phyloP scores from a whole-genome alignment of 2,888 invertebrate genomes.

The Lithophane leautieri region DNA sequence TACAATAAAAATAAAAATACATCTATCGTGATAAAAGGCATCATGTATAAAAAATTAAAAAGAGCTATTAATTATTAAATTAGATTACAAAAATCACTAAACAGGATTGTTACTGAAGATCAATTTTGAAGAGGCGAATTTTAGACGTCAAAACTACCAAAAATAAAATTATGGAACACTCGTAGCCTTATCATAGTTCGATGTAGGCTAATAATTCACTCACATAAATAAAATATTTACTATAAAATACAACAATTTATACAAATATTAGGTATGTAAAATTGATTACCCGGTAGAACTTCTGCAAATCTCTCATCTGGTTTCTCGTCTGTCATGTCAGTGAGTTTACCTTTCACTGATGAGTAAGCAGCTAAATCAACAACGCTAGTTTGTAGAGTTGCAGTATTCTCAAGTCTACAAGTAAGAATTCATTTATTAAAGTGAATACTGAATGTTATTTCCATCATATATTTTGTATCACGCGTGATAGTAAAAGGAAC shows the following conservation, averaged over 20 bases:
- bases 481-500: neutral
- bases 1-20: neutral
- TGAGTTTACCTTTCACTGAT: conserved; percentile 75
- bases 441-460: neutral
- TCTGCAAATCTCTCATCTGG: conserved; percentile 69
- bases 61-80: neutral
- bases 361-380: conserved; percentile 76
- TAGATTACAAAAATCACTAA: neutral
- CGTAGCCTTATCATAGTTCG: neutral
- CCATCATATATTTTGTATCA: neutral
- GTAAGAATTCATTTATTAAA: neutral
- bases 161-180: neutral
- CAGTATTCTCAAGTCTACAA: conserved; percentile 74
- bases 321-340: conserved; percentile 67
- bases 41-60: neutral
- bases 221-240: neutral
- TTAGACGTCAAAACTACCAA: neutral
- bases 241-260: neutral
- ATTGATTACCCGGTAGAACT: conserved; percentile 71
- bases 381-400: conserved; percentile 70
- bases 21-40: neutral
- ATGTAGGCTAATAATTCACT: neutral
- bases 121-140: neutral
- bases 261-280: neutral
- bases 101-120: neutral